phyloP scores from a whole-genome alignment of 2,113 vertebrate species.

The Microtus pennsylvanicus region DNA sequence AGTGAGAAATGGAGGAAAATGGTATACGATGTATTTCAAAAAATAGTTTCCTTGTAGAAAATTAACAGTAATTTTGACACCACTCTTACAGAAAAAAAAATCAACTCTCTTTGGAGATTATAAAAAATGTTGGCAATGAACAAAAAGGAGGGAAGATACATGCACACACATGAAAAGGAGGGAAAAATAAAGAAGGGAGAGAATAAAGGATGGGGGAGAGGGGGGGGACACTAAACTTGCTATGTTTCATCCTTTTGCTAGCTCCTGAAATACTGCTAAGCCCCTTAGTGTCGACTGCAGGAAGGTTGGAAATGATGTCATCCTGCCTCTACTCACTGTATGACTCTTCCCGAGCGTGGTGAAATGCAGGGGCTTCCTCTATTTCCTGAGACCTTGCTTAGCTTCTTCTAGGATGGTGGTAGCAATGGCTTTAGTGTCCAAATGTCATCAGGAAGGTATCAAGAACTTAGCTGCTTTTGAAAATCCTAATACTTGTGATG shows the following conservation, averaged over 20 bases:
- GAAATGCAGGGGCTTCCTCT: not conserved
- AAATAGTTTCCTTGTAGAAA: conserved; percentile 82
- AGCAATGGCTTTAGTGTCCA: not conserved
- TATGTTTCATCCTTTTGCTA: not conserved
- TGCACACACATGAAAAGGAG: no score
- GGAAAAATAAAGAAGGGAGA: not conserved
- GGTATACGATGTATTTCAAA: conserved; percentile 80
- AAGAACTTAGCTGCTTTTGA: not conserved
- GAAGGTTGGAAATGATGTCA: not conserved
- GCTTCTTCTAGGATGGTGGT: not conserved
- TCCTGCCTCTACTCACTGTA: not conserved
- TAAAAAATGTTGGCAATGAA: conserved; percentile 68
- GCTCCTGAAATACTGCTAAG: not conserved
- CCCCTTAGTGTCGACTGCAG: not conserved
- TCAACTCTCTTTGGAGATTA: conserved; percentile 72
- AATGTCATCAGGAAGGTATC: not conserved
- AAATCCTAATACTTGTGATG: not conserved
- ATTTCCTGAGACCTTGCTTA: not conserved
- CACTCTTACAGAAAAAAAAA: conserved; percentile 77
- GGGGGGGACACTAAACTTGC: not conserved
- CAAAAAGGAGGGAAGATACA: not conserved
- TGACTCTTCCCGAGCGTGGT: not conserved
- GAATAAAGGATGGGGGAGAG: not conserved
- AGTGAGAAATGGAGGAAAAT: conserved; percentile 72
- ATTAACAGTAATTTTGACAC: conserved; percentile 85